Evolutionary conservation across 2,113 vertebrate genomes (phyloP).

Genomic region (Tympanuchus pallidicinctus): DNA sequence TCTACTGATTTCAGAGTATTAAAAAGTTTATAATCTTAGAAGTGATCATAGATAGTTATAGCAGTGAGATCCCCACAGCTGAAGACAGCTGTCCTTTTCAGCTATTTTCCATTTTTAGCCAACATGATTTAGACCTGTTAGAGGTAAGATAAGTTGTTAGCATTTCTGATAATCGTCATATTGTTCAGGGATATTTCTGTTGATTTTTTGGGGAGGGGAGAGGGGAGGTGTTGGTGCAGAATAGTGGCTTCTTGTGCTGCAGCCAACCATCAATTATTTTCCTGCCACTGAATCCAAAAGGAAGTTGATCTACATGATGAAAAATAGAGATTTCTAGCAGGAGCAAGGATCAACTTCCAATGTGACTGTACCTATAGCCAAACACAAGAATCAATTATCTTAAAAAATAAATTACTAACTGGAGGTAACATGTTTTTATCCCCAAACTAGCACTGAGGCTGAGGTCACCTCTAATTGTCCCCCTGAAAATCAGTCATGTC

Average conservation of each 20-base stretch:
- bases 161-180: not conserved
- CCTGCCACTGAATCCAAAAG: not conserved
- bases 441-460: rapidly evolving
- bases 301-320: not conserved
- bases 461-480: not conserved
- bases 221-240: no score
- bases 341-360: not conserved
- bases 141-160: not conserved
- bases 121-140: not conserved
- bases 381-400: not conserved
- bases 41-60: not conserved
- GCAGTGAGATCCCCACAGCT: not conserved
- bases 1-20: not conserved
- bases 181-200: not conserved
- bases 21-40: not conserved
- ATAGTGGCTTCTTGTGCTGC: not conserved
- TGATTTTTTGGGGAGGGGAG: not conserved
- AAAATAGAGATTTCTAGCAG: not conserved
- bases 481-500: not conserved
- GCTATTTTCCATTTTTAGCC: constrained; percentile 40
- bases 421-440: not conserved
- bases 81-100: constrained; percentile 8
- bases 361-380: not conserved
- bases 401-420: not conserved
- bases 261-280: not conserved